phyloP scores from a whole-genome alignment of 1,140 invertebrate genomes.

The Phymorhynchus buccinoides region DNA sequence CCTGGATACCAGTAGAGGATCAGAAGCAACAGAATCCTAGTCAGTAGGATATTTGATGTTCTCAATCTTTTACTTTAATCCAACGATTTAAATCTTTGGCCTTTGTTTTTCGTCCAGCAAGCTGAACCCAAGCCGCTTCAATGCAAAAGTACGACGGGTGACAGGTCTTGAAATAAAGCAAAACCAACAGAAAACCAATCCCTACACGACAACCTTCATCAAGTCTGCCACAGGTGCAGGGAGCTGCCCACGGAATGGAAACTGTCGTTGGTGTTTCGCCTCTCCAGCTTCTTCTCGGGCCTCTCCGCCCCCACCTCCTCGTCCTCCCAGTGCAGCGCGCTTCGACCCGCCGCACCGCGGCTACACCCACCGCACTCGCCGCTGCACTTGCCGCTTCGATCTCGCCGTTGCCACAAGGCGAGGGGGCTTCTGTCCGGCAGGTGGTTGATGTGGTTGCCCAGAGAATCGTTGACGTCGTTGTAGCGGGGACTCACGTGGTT shows the following conservation, averaged over 20 bases:
- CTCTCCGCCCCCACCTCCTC: background rate
- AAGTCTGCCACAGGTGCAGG: conserved; percentile 36
- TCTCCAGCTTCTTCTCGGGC: conserved; percentile 16
- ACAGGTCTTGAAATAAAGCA: background rate
- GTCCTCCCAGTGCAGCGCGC: background rate
- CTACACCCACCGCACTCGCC: background rate
- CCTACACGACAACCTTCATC: background rate
- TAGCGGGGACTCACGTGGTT: background rate
- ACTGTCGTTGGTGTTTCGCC: conserved; percentile 21
- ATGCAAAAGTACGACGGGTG: background rate
- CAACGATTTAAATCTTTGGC: background rate
- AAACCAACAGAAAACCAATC: background rate
- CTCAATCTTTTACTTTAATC: background rate
- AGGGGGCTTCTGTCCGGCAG: background rate
- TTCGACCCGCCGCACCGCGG: background rate
- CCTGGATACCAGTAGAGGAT: too few species aligned
- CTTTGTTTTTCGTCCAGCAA: background rate
- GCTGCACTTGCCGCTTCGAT: background rate
- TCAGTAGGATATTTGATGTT: background rate
- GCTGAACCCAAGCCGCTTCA: background rate
- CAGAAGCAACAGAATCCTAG: too few species aligned
- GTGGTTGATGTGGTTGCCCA: background rate
- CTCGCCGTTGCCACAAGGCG: background rate
- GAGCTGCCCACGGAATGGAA: conserved; percentile 35
- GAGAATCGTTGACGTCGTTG: background rate